Evolutionary conservation across 1,140 invertebrate species (phyloP).

Genomic region (Caenorhabditis inopinata): DNA sequence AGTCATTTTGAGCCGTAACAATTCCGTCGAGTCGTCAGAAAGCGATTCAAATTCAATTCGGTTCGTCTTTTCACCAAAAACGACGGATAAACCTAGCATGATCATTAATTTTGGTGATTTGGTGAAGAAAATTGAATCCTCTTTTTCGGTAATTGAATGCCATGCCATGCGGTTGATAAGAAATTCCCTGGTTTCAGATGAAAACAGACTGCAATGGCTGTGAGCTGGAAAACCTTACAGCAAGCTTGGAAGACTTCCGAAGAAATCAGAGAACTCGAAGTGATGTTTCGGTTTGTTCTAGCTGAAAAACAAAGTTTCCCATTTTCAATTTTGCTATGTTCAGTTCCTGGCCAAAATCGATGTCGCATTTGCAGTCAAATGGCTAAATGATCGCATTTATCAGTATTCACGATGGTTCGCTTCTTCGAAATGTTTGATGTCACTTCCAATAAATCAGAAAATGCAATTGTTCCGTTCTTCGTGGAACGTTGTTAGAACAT

Average conservation of each 20-base stretch:
- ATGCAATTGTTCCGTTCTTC: conserved; percentile 13
- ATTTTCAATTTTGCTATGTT: neutral
- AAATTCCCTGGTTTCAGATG: neutral
- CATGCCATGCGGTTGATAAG: too few species aligned
- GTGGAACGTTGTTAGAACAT: neutral
- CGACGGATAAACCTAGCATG: neutral
- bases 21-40: neutral
- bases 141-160: neutral
- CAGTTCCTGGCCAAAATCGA: conserved; percentile 2
- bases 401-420: neutral
- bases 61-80: neutral
- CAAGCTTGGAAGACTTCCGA: neutral
- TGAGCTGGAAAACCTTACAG: neutral
- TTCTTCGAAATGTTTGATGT: conserved; percentile 12
- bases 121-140: neutral
- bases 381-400: neutral
- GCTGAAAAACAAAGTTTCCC: too few species aligned
- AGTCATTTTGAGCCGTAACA: neutral
- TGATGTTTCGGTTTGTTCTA: neutral
- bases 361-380: neutral
- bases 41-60: neutral
- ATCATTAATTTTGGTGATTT: neutral
- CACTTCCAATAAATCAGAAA: conserved; percentile 4
- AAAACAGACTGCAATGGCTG: neutral
- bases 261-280: neutral